Evolutionary conservation across 2,113 vertebrate species (phyloP).

Genomic region (Onychostruthus taczanowskii): DNA sequence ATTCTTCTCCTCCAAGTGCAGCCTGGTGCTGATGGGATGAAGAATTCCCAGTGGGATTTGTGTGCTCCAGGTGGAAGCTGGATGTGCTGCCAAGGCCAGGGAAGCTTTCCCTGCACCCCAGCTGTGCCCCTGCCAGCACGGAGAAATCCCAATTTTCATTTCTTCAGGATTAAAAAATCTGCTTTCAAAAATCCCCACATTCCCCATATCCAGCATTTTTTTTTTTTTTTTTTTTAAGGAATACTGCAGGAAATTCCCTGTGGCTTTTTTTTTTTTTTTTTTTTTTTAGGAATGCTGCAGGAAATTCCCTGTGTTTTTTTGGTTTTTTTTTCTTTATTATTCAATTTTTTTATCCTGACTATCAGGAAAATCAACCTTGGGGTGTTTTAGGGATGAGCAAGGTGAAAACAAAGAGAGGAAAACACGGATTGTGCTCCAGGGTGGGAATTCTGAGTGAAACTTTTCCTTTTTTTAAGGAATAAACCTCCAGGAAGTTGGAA

Average conservation of each 20-base stretch:
- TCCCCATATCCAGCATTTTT: background rate
- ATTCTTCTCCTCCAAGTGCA: background rate
- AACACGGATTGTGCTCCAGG: accelerated
- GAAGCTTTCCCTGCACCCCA: background rate
- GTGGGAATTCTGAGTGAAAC: background rate
- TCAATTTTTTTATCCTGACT: background rate
- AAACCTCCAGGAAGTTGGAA: background rate
- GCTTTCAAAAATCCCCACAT: background rate
- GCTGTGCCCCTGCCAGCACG: background rate
- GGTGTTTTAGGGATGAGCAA: too few species aligned
- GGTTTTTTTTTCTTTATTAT: too few species aligned
- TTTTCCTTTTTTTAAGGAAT: background rate
- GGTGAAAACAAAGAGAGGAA: background rate
- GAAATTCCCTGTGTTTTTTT: background rate
- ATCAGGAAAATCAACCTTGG: background rate
- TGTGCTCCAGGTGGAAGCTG: background rate
- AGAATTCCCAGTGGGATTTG: background rate
- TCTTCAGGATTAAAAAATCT: background rate
- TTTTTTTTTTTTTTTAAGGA: background rate
- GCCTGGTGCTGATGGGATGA: background rate
- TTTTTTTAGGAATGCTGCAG: background rate
- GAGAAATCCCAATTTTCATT: accelerated
- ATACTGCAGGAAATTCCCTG: background rate
- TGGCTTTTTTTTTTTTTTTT: background rate
- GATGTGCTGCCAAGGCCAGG: background rate